Conservation (phyloP, 2,888 invertebrate species). For the Pandemis heparana region DNA sequence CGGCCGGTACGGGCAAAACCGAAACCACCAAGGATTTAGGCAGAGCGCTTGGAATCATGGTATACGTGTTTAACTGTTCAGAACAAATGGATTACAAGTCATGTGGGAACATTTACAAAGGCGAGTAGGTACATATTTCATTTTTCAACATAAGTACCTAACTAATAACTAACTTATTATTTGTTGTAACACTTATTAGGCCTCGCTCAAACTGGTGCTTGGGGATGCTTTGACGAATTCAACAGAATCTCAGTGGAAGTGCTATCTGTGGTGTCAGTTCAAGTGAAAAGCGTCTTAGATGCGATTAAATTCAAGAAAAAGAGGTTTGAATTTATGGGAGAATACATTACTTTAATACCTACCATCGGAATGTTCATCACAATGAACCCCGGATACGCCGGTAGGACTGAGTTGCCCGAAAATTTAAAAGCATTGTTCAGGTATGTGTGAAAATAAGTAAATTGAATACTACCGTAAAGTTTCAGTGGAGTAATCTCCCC, state of each 20-base stretch:
- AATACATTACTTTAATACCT: conserved; percentile 89
- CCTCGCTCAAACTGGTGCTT: conserved; percentile 96
- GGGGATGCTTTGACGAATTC: conserved; percentile 99
- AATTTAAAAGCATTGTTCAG: conserved; percentile 90
- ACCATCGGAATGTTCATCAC: conserved; percentile 97
- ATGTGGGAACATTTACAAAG: conserved; percentile 97
- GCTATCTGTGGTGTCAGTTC: conserved; percentile 97
- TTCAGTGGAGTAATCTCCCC: not conserved
- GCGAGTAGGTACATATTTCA: conserved; percentile 50
- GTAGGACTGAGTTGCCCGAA: conserved; percentile 95
- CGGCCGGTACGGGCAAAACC: conserved; percentile 98
- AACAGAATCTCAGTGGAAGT: conserved; percentile 98
- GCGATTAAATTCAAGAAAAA: conserved; percentile 93
- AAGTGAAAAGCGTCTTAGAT: conserved; percentile 94
- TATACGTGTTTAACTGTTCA: conserved; percentile 98
- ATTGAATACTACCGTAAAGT: not conserved
- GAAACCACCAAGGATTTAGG: conserved; percentile 99
- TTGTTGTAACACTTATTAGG: conserved; percentile 67
- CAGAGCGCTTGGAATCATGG: conserved; percentile 97
- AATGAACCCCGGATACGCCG: conserved; percentile 98
- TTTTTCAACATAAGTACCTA: not conserved
- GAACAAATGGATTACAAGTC: conserved; percentile 99
- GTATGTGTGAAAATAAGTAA: conserved; percentile 50
- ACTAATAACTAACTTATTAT: no score
- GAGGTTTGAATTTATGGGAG: conserved; percentile 94